Evolutionary conservation across 2,113 vertebrate genomes (phyloP).

Genomic region (Pantherophis guttatus): DNA sequence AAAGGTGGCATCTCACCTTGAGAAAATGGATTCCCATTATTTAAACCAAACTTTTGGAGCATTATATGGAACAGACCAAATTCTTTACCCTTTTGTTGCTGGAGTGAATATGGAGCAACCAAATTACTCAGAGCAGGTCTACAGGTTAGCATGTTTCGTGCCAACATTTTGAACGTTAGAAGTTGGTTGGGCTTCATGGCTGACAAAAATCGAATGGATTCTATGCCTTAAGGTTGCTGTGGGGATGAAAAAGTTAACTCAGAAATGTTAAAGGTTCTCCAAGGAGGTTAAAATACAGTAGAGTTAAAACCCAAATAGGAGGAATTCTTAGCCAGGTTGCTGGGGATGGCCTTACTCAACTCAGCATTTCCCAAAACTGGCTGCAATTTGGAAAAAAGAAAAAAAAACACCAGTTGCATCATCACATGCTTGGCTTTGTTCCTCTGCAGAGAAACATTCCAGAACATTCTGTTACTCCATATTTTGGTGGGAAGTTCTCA

Average conservation of each 20-base stretch:
- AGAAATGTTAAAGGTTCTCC: too few relatives aligned
- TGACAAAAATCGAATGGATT: not conserved
- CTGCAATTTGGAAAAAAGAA: too few relatives aligned
- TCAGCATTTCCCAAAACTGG: too few relatives aligned
- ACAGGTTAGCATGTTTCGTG: not conserved
- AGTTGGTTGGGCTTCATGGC: not conserved
- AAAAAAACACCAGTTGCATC: too few relatives aligned
- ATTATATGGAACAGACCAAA: not conserved
- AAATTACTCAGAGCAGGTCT: not conserved
- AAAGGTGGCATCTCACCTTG: not conserved
- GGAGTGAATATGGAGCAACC: not conserved
- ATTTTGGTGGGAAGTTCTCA: too few relatives aligned
- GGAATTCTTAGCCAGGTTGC: too few relatives aligned
- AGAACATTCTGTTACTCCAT: too few relatives aligned
- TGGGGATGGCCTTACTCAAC: too few relatives aligned
- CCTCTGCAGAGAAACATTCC: too few relatives aligned
- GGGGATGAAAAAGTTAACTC: not conserved
- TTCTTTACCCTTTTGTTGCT: not conserved
- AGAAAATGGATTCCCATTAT: not conserved
- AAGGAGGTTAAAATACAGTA: too few relatives aligned
- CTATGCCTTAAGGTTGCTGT: not conserved
- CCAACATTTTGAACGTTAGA: not conserved
- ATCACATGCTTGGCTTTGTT: too few relatives aligned
- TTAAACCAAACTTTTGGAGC: not conserved
- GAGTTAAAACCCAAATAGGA: too few relatives aligned